These are phyloP conservation scores for Cotesia glomerata DNA, from an alignment of 1,140 invertebrate genomes.

Conservation along the genomic window DNA sequence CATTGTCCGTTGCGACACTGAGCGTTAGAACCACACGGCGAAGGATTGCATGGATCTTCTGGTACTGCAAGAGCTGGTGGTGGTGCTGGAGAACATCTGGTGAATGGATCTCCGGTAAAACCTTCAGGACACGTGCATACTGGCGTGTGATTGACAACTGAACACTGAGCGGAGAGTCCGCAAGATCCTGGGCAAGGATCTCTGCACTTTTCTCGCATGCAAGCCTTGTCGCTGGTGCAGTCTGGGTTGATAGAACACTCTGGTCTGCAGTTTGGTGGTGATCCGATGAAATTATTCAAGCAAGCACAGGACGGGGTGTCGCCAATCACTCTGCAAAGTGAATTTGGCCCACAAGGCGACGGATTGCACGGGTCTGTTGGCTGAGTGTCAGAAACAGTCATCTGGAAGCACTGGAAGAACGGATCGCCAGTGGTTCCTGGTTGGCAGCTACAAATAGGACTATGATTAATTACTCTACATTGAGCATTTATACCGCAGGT, in stretches of 20 bases:
- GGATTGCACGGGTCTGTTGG: slow-evolving; percentile 63
- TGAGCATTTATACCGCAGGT: slow-evolving; percentile 67
- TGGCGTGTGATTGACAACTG: slow-evolving; percentile 73
- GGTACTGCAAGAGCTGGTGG: slow-evolving; percentile 28
- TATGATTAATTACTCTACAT: slow-evolving; percentile 66
- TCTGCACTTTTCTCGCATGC: slow-evolving; percentile 72
- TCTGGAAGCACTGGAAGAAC: slow-evolving; percentile 43
- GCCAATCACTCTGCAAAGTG: slow-evolving; percentile 62
- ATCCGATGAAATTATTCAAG: slow-evolving; percentile 72
- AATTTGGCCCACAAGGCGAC: slow-evolving; percentile 75
- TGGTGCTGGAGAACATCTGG: slow-evolving; percentile 59
- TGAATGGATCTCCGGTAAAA: slow-evolving; percentile 74
- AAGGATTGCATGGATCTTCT: slow-evolving; percentile 66
- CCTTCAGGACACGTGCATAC: slow-evolving; percentile 73
- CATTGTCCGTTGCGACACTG: slow-evolving; percentile 69
- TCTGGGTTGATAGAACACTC: slow-evolving; percentile 74
- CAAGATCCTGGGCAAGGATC: slow-evolving; percentile 80
- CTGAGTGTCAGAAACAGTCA: slow-evolving; percentile 37
- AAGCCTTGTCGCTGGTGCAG: slow-evolving; percentile 71
- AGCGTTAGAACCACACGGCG: slow-evolving; percentile 74
- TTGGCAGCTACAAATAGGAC: slow-evolving; percentile 65
- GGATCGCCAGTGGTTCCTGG: slow-evolving; percentile 44
- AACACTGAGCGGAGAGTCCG: slow-evolving; percentile 73
- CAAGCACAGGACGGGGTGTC: slow-evolving; percentile 67
- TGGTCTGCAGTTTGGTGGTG: slow-evolving; percentile 72